Evolutionary conservation across 2,888 invertebrate species (phyloP).

Genomic region (Caenorhabditis sp.): DNA sequence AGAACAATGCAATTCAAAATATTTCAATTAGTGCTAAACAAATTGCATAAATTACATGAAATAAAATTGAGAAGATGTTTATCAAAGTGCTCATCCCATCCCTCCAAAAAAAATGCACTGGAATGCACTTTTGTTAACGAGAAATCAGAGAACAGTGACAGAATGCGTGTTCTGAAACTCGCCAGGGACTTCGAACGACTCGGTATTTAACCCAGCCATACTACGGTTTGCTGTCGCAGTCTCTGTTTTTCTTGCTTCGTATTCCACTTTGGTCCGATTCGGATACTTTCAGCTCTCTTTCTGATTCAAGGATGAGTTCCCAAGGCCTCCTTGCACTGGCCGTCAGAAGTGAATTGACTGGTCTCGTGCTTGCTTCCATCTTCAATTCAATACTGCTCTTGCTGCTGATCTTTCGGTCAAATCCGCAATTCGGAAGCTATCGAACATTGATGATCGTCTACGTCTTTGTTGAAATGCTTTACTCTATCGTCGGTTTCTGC

Average conservation of each 20-base stretch:
- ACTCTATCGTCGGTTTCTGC: slow-evolving; percentile 13
- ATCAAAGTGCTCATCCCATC: too few species aligned
- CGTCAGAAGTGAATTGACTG: not conserved
- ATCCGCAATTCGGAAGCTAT: slow-evolving; percentile 15
- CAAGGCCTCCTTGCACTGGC: not conserved
- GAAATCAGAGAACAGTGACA: not conserved
- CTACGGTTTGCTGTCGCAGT: too few species aligned
- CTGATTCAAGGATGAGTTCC: not conserved
- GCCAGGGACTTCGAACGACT: not conserved
- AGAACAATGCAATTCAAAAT: too few species aligned
- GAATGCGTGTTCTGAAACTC: not conserved
- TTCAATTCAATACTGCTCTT: slow-evolving; percentile 18
- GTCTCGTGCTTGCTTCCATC: not conserved
- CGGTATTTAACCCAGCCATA: too few species aligned
- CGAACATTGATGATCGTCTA: slow-evolving; percentile 24
- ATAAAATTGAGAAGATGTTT: too few species aligned
- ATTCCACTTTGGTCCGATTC: too few species aligned
- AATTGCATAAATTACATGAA: too few species aligned
- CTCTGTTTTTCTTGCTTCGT: too few species aligned
- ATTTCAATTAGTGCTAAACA: too few species aligned
- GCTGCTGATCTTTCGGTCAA: slow-evolving; percentile 4
- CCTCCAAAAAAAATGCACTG: too few species aligned
- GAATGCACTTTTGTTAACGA: not conserved
- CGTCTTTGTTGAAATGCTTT: slow-evolving; percentile 3
- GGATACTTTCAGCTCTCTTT: too few species aligned